Percentiles rank a stretch among this genome's conserved stretches.
Conservation (phyloP, 2,888 invertebrate genomes). For the Doris montereyensis region DNA sequence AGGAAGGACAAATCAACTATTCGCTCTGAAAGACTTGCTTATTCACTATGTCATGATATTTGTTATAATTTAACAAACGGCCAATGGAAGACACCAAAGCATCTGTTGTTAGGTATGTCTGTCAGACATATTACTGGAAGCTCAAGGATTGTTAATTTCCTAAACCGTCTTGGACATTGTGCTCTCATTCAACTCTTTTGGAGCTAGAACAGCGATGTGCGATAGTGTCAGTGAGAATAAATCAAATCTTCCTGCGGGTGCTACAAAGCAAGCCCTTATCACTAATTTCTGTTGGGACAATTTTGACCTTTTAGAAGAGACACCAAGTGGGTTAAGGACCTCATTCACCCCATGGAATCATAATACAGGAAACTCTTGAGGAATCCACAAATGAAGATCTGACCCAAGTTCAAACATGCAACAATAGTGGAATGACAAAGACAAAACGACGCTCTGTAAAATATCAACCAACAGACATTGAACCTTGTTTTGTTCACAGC, state of each 20-base stretch:
- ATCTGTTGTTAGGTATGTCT: constrained; percentile 26
- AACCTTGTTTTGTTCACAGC: constrained; percentile 38
- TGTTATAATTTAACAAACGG: constrained; percentile 34
- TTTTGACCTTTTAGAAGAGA: constrained; percentile 28
- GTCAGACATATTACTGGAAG: constrained; percentile 31
- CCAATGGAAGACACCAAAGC: constrained; percentile 30
- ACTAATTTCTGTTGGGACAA: constrained; percentile 34
- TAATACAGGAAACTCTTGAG: constrained; percentile 26
- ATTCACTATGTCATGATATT: constrained; percentile 26
- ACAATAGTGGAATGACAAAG: background rate
- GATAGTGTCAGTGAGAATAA: background rate
- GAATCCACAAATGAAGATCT: background rate
- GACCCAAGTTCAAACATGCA: background rate
- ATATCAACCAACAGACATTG: constrained; percentile 4
- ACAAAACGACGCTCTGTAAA: background rate
- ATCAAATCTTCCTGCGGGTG: constrained; percentile 2
- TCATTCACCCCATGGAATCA: constrained; percentile 34
- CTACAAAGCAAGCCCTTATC: background rate
- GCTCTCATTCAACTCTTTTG: constrained; percentile 26
- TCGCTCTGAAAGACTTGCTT: constrained; percentile 8
- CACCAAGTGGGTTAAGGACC: constrained; percentile 12
- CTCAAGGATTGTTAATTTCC: constrained; percentile 27
- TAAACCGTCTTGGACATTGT: constrained; percentile 32
- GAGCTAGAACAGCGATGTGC: constrained; percentile 39
- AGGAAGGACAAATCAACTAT: background rate